phyloP scores from a whole-genome alignment of 2,888 invertebrate species.

The Drosophila antonietae region DNA sequence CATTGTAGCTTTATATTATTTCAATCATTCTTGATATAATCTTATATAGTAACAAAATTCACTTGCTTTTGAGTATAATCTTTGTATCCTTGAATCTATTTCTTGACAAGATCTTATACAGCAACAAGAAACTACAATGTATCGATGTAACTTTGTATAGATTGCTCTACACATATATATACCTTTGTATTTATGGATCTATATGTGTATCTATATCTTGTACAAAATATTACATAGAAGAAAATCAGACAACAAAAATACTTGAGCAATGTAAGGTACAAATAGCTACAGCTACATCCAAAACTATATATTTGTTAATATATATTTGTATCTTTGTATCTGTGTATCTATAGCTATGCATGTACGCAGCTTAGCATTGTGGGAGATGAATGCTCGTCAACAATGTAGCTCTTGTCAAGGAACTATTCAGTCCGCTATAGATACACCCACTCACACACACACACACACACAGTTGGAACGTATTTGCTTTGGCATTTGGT shows the following conservation, averaged over 20 bases:
- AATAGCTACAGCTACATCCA: constrained; percentile 2
- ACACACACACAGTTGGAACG: constrained; percentile 17
- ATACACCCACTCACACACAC: constrained; percentile 31
- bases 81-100: constrained; percentile 2
- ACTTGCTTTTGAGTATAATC: not conserved
- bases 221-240: not conserved
- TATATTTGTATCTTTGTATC: constrained; percentile 3
- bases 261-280: constrained; percentile 4
- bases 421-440: constrained; percentile 45
- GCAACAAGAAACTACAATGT: not conserved
- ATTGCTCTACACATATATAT: not conserved
- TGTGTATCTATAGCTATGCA: constrained; percentile 17
- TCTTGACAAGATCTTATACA: not conserved
- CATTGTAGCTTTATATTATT: not conserved
- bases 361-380: constrained; percentile 36
- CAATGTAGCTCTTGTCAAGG: constrained; percentile 63
- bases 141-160: not conserved
- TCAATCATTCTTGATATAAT: not conserved
- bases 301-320: not conserved
- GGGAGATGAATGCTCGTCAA: constrained; percentile 57
- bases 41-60: not conserved
- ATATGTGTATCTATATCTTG: constrained; percentile 3
- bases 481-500: constrained; percentile 76
- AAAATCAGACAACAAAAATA: not conserved
- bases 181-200: not conserved